Evolutionary conservation across 92 coral and sea anemone genomes (phyloP), one percentile per base, ranked within the genome.

Genomic region (Phymanthus crucifer): DNA sequence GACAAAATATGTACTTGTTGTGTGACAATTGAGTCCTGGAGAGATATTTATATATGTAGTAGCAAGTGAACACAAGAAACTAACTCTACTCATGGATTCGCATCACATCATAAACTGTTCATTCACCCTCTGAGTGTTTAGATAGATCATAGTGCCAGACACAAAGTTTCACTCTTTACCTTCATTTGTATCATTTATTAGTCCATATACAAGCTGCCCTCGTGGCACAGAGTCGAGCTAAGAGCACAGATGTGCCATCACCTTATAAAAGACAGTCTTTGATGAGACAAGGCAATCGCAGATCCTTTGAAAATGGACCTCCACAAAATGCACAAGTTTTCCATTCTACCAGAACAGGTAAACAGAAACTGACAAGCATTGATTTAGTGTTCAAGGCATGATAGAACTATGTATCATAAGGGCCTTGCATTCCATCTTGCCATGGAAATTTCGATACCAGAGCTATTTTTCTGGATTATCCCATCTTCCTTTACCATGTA

Each of bases 241-340:
- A 77, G 35, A 40, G 81, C 68, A 82, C 94, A 18, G 89, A 93
- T 47, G 77, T 87, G 66, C 99, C 99, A 16, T 83, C 98, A 11
- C 99, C 99, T n/a, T 93, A 93, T 73, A 96, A 96, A 85, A 85
- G 99, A 77, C 99, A 91, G 73, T 96, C 99, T 8, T 87, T 95
- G 10, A 93, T 90, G 89, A 90, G 79, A 70, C 91, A 88, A 47
- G 76, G 40, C 31, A 74, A 64, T 70, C 81, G 97, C 27, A 88
- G 87, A 35, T 87, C 97, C 36, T 82, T 83, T 38, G 94, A 92
- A 58, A 92, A 84, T 87, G 94, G 97, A 18, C 77, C 91, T 16
- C 93, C 77, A 56, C 80, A 58, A 74, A 73, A 74, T 32, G 38
- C 83, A 46, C 83, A 79, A 48, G 75, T 79, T 27, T 70, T 17